Conservation (phyloP, 2,888 invertebrate genomes). For the Cephalotes varians region DNA sequence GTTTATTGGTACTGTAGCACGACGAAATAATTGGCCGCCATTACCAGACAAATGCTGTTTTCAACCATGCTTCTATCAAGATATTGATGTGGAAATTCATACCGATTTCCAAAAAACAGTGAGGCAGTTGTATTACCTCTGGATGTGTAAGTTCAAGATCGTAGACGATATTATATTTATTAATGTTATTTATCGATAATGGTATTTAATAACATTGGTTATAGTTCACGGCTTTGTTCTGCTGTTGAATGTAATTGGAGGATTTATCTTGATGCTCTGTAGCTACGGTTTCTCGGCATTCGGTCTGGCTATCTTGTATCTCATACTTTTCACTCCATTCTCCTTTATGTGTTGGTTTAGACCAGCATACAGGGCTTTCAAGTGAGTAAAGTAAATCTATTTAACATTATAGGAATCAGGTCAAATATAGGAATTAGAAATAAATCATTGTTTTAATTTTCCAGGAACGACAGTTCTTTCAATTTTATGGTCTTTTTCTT, state of each 20-base stretch:
- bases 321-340: slow-evolving; percentile 96
- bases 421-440: slow-evolving; percentile 24
- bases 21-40: slow-evolving; percentile 99
- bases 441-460: slow-evolving; percentile 71
- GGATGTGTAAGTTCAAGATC: slow-evolving; percentile 95
- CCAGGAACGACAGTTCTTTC: slow-evolving; percentile 98
- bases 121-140: slow-evolving; percentile 96
- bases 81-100: slow-evolving; percentile 99
- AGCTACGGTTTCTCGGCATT: slow-evolving; percentile 90
- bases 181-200: slow-evolving; percentile 33
- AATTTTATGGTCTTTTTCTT: slow-evolving; percentile 99
- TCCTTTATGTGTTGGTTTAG: slow-evolving; percentile 99
- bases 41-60: slow-evolving; percentile 96
- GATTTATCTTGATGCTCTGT: slow-evolving; percentile 91
- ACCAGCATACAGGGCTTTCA: slow-evolving; percentile 99
- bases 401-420: not conserved
- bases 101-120: slow-evolving; percentile 99
- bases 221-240: slow-evolving; percentile 96
- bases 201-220: slow-evolving; percentile 52
- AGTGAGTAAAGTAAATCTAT: slow-evolving; percentile 87
- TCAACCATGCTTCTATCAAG: slow-evolving; percentile 99
- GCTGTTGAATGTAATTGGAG: slow-evolving; percentile 94
- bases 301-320: slow-evolving; percentile 95
- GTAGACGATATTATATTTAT: not conserved
- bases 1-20: slow-evolving; percentile 84